Evolutionary conservation across 1,140 invertebrate species (phyloP).

Genomic region (Zaprionus ghesquierei): DNA sequence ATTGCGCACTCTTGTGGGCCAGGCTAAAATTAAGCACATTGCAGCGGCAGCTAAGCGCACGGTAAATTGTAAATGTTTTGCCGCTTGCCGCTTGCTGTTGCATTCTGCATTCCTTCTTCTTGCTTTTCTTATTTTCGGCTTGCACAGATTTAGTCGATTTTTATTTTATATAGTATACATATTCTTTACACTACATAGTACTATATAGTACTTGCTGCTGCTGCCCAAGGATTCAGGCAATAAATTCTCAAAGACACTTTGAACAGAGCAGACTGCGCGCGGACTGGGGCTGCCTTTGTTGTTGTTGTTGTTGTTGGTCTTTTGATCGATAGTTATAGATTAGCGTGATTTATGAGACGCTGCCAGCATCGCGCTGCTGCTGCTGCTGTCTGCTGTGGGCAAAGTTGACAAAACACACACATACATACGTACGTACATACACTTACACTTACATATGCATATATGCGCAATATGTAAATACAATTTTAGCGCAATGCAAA

Average conservation of each 20-base stretch:
- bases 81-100: neutral
- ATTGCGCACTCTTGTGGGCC: slow-evolving; percentile 58
- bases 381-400: slow-evolving; percentile 8
- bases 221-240: slow-evolving; percentile 59
- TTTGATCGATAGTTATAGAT: slow-evolving; percentile 75
- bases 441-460: neutral
- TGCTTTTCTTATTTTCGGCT: slow-evolving; percentile 11
- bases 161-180: slow-evolving; percentile 11
- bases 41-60: neutral
- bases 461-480: slow-evolving; percentile 61
- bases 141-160: slow-evolving; percentile 13
- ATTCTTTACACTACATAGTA: neutral
- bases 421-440: slow-evolving; percentile 5
- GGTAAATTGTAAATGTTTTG: slow-evolving; percentile 22
- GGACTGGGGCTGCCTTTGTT: slow-evolving; percentile 5
- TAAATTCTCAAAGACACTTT: slow-evolving; percentile 73
- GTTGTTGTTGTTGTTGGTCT: slow-evolving; percentile 28
- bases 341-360: slow-evolving; percentile 68
- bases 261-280: slow-evolving; percentile 36
- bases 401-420: slow-evolving; percentile 30
- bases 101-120: slow-evolving; percentile 42
- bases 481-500: slow-evolving; percentile 63
- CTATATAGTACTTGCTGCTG: neutral
- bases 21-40: slow-evolving; percentile 40
- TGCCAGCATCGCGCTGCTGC: slow-evolving; percentile 9